A percentile compares a stretch with the other conserved stretches of the same genome.
Evolutionary conservation across 2,113 vertebrate genomes (phyloP).

Genomic region (Salvator merianae): DNA sequence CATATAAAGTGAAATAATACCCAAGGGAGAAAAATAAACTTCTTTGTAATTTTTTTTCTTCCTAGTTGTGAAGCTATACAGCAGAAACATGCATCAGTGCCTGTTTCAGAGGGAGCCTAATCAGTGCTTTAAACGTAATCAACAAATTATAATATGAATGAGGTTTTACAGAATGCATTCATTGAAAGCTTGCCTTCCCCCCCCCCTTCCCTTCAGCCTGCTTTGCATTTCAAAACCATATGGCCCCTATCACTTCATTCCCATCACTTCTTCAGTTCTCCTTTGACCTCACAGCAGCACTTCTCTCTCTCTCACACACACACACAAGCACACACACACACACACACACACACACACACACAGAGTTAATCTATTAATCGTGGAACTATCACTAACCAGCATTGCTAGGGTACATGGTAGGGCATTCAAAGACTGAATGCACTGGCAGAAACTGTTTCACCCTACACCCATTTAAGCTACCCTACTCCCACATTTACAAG

Average conservation of each 20-base stretch:
- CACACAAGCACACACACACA: no score
- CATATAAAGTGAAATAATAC: no score
- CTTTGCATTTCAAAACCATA: not conserved
- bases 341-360: no score
- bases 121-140: not conserved
- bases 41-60: no score
- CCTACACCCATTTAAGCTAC: not conserved
- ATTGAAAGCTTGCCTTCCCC: not conserved
- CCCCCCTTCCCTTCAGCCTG: not conserved
- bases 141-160: not conserved
- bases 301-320: not conserved
- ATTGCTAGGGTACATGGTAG: not conserved
- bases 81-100: not conserved
- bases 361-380: not conserved
- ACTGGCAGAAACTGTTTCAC: no score
- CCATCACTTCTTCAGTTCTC: not conserved
- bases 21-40: no score
- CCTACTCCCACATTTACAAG: not conserved
- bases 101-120: not conserved
- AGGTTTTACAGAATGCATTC: no score
- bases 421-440: no score
- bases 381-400: not conserved
- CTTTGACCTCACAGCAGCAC: not conserved
- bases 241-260: not conserved
- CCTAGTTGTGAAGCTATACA: not conserved